Percentiles rank a stretch among this genome's conserved stretches.
Evolutionary conservation across 37 sponge, comb jelly and placozoan genomes (phyloP).

Genomic region (Geodia barretti): DNA sequence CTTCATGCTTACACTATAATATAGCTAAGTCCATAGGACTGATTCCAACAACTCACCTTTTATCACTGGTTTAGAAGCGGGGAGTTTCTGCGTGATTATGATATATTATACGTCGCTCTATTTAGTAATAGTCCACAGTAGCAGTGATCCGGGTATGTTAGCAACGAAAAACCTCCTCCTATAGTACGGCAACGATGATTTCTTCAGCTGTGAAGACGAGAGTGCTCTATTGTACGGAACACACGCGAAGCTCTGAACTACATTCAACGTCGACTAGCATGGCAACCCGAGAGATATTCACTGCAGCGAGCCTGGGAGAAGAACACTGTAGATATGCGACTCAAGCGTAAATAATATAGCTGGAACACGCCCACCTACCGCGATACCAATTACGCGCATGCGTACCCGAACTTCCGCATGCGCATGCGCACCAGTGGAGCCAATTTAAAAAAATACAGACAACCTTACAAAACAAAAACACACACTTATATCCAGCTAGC

Average conservation of each 20-base stretch:
- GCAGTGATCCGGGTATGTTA: too few species aligned
- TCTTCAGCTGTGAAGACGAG: too few species aligned
- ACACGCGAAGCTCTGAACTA: neutral
- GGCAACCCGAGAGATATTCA: neutral
- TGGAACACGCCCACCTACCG: neutral
- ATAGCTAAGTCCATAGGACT: too few species aligned
- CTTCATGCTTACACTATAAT: too few species aligned
- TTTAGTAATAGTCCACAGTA: too few species aligned
- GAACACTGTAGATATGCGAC: neutral
- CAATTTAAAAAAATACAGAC: neutral
- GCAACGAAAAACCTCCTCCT: too few species aligned
- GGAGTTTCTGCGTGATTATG: too few species aligned
- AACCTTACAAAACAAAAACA: neutral
- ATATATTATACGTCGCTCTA: too few species aligned
- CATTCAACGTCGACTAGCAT: neutral
- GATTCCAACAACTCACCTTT: too few species aligned
- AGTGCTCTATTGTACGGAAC: neutral
- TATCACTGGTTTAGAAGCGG: too few species aligned
- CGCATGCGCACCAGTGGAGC: neutral
- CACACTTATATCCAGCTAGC: neutral
- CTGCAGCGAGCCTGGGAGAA: neutral
- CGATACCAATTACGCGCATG: neutral
- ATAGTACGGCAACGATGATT: too few species aligned
- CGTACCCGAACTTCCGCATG: too few species aligned
- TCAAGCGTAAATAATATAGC: neutral